These are phyloP conservation scores for Drosophila athabasca DNA, from an alignment of 1,140 invertebrate species.

Conservation along the genomic window DNA sequence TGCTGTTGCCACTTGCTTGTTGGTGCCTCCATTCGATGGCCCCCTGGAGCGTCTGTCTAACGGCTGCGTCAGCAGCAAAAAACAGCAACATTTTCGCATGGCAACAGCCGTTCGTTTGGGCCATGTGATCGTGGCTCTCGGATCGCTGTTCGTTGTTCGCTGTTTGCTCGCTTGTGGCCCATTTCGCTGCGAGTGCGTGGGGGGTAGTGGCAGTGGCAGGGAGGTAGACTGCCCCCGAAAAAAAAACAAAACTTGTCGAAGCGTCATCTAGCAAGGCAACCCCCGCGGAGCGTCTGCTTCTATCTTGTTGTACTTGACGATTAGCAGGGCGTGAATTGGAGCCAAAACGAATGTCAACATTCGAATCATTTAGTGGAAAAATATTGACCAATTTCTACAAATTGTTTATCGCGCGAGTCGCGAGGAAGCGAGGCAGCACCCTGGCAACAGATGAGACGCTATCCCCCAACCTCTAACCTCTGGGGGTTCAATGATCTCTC, in stretches of 20 bases:
- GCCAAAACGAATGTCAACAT: too few species aligned
- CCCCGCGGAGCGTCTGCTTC: too few species aligned
- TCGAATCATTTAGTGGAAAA: too few species aligned
- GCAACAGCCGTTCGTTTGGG: slow-evolving; percentile 57
- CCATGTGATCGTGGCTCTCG: slow-evolving; percentile 46
- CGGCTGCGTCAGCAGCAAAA: slow-evolving; percentile 45
- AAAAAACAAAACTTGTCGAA: slow-evolving; percentile 14
- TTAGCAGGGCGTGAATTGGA: not conserved
- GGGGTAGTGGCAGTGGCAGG: not conserved
- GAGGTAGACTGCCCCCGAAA: slow-evolving; percentile 2
- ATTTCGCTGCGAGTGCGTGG: slow-evolving; percentile 9
- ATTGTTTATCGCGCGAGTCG: too few species aligned
- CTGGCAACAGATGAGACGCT: too few species aligned
- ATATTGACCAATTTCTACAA: too few species aligned
- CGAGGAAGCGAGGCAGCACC: too few species aligned
- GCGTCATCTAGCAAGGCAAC: slow-evolving; percentile 5
- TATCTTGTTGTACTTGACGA: slow-evolving; percentile 31
- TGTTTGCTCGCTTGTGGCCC: slow-evolving; percentile 19
- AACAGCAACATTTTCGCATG: slow-evolving; percentile 51
- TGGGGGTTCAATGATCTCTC: too few species aligned
- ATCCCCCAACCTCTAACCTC: too few species aligned
- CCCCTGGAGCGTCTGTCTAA: slow-evolving; percentile 24
- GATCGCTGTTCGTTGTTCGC: slow-evolving; percentile 13
- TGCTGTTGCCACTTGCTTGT: slow-evolving; percentile 9
- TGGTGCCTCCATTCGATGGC: not conserved